Evolutionary conservation across 2,797 vertebrate genomes (phyloP).

Genomic region (Pagetopsis macropterus): DNA sequence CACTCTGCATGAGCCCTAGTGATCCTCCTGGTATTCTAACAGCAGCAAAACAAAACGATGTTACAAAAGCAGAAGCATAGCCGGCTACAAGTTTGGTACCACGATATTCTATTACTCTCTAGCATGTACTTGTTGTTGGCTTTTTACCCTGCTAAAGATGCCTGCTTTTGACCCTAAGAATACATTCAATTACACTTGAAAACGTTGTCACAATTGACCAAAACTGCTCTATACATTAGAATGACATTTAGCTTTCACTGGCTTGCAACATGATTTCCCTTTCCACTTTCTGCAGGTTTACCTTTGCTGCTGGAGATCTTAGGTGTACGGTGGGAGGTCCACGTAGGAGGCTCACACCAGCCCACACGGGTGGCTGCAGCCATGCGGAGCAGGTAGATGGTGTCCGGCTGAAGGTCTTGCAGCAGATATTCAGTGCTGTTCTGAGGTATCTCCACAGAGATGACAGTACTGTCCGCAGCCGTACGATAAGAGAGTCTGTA

Average conservation of each 20-base stretch:
- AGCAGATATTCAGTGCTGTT: conserved; percentile 86
- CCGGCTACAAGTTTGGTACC: background rate
- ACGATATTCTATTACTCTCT: background rate
- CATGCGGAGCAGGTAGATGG: conserved; percentile 93
- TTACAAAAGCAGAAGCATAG: conserved; percentile 38
- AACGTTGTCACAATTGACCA: background rate
- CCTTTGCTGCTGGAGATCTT: conserved; percentile 90
- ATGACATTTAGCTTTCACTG: background rate
- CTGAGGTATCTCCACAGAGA: conserved; percentile 88
- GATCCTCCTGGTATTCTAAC: conserved; percentile 40
- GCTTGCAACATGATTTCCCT: conserved; percentile 2
- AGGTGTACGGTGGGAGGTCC: conserved; percentile 95
- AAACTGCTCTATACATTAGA: background rate
- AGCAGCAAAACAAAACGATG: conserved; percentile 28
- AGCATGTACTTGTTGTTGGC: conserved; percentile 3
- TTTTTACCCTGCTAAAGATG: background rate
- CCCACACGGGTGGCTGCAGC: conserved; percentile 92
- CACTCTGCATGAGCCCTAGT: conserved; percentile 55
- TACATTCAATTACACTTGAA: conserved; percentile 8
- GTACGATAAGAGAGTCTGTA: conserved; percentile 92
- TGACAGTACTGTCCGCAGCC: conserved; percentile 84
- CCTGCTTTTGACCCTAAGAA: background rate
- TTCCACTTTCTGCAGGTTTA: conserved; percentile 57
- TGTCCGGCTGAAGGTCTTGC: conserved; percentile 88
- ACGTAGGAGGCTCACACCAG: conserved; percentile 93